These are phyloP conservation scores for Xyrauchen texanus DNA, from an alignment of 2,113 vertebrate species.

Conservation along the genomic window DNA sequence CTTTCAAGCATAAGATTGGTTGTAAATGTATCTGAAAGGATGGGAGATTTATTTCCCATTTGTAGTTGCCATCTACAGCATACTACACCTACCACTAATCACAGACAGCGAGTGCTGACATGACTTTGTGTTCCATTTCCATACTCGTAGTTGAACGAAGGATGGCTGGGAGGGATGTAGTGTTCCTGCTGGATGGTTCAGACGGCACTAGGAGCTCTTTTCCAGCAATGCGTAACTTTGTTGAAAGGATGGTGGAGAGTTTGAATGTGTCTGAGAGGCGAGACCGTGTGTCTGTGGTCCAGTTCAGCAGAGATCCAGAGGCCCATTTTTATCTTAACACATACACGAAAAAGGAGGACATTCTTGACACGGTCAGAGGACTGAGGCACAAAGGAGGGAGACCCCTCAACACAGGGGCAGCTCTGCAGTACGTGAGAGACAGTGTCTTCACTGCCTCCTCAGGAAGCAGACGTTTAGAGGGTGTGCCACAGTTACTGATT, in stretches of 20 bases:
- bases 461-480: background rate
- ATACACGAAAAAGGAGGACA: slow-evolving; percentile 49
- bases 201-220: slow-evolving; percentile 66
- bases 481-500: background rate
- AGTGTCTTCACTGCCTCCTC: slow-evolving; percentile 1
- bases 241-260: slow-evolving; percentile 56
- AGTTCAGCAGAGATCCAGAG: slow-evolving; percentile 55
- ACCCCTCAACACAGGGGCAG: slow-evolving; percentile 49
- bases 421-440: background rate
- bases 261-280: slow-evolving; percentile 49
- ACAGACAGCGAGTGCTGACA: too few species aligned
- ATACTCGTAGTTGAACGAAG: too few species aligned
- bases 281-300: slow-evolving; percentile 56
- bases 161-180: slow-evolving; percentile 55
- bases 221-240: slow-evolving; percentile 62
- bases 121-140: too few species aligned
- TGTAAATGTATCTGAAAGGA: too few species aligned
- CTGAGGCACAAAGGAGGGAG: slow-evolving; percentile 60
- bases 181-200: slow-evolving; percentile 74
- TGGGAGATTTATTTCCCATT: too few species aligned
- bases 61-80: too few species aligned
- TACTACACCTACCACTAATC: too few species aligned
- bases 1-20: too few species aligned
- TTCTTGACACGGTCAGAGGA: slow-evolving; percentile 28
- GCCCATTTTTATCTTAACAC: slow-evolving; percentile 58